Base-by-base conservation (phyloP, 37 sponge, comb jelly and placozoan species). In the Tethya wilhelma region DNA sequence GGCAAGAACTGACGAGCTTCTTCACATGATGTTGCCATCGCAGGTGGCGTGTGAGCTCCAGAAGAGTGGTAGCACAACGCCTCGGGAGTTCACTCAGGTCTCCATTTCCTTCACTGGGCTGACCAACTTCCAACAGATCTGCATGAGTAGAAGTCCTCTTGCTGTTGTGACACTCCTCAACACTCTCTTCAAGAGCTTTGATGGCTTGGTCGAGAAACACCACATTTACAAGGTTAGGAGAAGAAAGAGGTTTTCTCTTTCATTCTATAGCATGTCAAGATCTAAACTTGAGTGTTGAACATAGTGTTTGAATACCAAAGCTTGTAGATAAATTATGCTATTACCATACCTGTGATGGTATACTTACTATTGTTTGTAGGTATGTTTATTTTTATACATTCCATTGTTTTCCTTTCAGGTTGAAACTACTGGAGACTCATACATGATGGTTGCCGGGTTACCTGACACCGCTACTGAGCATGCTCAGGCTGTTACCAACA, bases 401-500 rank as follows among this genome's bases (percentile, higher is more conserved):
- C n/a, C n/a, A 25, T 17, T 29, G 31, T 45, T 49, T 45, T 72
- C 7, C 30, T 11, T 28, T 25, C 55, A 72, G 73, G 73, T 72
- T 26, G 73, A 72, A 25, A 72, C 73, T 7, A 44, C 33, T 28
- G 73, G 46, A 19, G 73, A 72, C 32, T 41, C 73, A 26, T 72
- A 72, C 49, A 72, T 72, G 73, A 44, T 72, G 56, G 73, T 49
- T 9, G 73, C 73, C 8, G 73, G 73, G 9, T 44, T 72, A 20
- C 56, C 49, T 25, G 73, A 44, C 30, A 72, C 73, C 8, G 45
- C 73, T 25, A 44, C 3, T 9, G 33, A 72, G 32, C 73, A 72
- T 72, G 73, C 73, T 33, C 46, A 72, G 29, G 44, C 73, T 72
- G 73, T 72, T 5, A 44, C 73, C 32, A 72, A 72, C 44, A 72